A percentile compares a stretch with the other conserved stretches of the same genome.
Evolutionary conservation across 2,113 vertebrate genomes (phyloP).

Genomic region (Cottus gobio): DNA sequence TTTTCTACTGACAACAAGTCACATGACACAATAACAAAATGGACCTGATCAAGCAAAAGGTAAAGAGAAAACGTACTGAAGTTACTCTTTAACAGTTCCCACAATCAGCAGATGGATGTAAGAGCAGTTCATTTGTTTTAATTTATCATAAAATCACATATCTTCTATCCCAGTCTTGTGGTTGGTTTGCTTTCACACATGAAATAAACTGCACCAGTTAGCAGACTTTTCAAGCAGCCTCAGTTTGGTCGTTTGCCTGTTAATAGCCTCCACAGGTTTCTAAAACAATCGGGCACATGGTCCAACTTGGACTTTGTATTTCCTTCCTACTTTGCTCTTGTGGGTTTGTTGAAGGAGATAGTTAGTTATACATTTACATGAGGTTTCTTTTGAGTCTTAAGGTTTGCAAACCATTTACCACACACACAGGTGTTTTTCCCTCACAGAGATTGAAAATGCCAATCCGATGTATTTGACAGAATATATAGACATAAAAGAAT

Average conservation of each 20-base stretch:
- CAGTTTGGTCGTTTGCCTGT: not conserved
- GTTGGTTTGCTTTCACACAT: no score
- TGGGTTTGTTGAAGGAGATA: not conserved
- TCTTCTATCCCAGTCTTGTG: no score
- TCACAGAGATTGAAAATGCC: no score
- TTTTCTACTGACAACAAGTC: not conserved
- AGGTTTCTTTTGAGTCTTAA: not conserved
- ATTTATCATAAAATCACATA: no score
- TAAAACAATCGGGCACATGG: not conserved
- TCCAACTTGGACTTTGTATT: not conserved
- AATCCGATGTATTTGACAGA: not conserved
- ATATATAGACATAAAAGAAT: not conserved
- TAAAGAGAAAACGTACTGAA: not conserved
- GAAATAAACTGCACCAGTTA: no score
- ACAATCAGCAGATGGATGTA: not conserved
- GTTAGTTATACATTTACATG: not conserved
- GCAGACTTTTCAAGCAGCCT: not conserved
- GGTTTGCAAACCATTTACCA: not conserved
- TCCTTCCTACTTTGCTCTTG: not conserved
- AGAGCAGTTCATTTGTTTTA: not conserved
- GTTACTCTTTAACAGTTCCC: not conserved
- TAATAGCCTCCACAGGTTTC: not conserved
- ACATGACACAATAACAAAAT: not conserved
- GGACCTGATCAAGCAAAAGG: not conserved
- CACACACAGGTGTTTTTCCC: no score